Evolutionary conservation across 2,888 invertebrate species (phyloP), one percentile per base, ranked within the genome.

Genomic region (Plutella xylostella): DNA sequence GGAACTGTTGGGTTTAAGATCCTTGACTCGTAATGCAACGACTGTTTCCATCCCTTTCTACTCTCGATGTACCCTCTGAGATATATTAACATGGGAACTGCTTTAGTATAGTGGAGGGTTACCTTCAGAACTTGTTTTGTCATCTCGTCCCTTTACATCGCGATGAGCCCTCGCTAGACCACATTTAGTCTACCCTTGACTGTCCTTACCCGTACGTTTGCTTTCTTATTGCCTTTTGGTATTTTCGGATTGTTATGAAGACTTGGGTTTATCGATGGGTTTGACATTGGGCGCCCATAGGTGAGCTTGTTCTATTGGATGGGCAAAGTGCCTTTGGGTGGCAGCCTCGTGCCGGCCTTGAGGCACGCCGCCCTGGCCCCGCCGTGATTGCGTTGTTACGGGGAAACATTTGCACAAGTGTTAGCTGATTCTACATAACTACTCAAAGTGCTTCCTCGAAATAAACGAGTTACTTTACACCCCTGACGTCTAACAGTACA

Each of bases 301-400:
- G n/a, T n/a, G n/a, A n/a, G n/a, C n/a, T n/a, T n/a, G n/a, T n/a
- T n/a, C n/a, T n/a, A n/a, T n/a, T n/a, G n/a, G n/a, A n/a, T n/a
- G n/a, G n/a, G n/a, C n/a, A n/a, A n/a, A n/a, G n/a, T n/a, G n/a
- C n/a, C n/a, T n/a, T n/a, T n/a, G n/a, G n/a, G n/a, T n/a, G n/a
- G n/a, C n/a, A n/a, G n/a, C n/a, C n/a, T n/a, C n/a, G n/a, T n/a
- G n/a, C n/a, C n/a, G n/a, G n/a, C n/a, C 58, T 64, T 55, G 63
- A 63, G 64, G 59, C 66, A 66, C 75, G 72, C 74, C 73, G 72
- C 63, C 63, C 61, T 21, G 2, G 39, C n/a, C 15, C 65, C 61
- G 61, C 64, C 61, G 61, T n/a, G 71, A 72, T 69, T 65, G 63
- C 63, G 61, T 59, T 66, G 62, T 63, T 66, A 42, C 33, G 39